These are phyloP conservation scores for Prinia subflava DNA, from an alignment of 2,113 vertebrate species.

Conservation along the genomic window DNA sequence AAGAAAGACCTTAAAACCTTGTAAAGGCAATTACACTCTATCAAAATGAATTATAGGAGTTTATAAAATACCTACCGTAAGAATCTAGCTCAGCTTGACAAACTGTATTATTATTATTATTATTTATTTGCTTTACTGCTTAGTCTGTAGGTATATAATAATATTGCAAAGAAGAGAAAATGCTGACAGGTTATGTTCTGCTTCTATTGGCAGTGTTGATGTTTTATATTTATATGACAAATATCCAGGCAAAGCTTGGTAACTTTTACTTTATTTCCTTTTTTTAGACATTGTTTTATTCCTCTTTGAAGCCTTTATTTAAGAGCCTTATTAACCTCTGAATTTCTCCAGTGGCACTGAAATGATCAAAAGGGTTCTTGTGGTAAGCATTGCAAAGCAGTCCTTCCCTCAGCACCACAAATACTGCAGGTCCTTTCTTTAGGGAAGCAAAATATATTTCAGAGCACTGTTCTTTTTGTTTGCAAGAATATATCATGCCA, in stretches of 20 bases:
- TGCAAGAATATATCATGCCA: background rate
- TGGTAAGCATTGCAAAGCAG: background rate
- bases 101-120: conserved; percentile 37
- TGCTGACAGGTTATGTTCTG: conserved; percentile 66
- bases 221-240: conserved; percentile 55
- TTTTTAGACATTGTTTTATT: background rate
- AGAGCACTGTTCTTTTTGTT: background rate
- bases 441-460: background rate
- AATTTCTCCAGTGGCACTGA: background rate
- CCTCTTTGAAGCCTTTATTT: background rate
- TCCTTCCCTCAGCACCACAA: background rate
- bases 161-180: conserved; percentile 51
- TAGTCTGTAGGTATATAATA: conserved; percentile 49
- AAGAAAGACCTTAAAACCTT: conserved; percentile 24
- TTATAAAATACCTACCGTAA: conserved; percentile 50
- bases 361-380: background rate
- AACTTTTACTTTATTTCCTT: background rate
- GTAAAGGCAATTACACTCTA: conserved; percentile 49
- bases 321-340: conserved; percentile 3
- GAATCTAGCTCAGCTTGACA: conserved; percentile 61
- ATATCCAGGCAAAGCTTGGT: background rate
- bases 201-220: conserved; percentile 60
- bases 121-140: conserved; percentile 55
- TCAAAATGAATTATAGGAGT: conserved; percentile 53
- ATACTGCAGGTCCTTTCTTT: background rate